Evolutionary conservation across 2,113 vertebrate species (phyloP).

Genomic region (Sander vitreus): DNA sequence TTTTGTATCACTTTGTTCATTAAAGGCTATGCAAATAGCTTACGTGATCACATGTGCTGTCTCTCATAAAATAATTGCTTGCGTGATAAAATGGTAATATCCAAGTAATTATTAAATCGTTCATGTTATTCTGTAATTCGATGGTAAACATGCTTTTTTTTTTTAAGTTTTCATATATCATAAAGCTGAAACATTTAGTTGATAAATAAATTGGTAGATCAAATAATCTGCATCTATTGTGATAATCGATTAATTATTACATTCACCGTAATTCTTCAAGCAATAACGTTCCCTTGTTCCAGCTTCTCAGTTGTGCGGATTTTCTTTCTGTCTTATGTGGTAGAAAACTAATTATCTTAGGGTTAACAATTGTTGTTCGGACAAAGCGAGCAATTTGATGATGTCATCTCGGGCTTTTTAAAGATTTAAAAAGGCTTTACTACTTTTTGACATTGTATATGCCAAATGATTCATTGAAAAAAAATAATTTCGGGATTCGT

Average conservation of each 20-base stretch:
- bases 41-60: conserved; percentile 4
- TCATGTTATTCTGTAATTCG: background rate
- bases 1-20: conserved; percentile 27
- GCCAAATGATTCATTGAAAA: background rate
- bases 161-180: background rate
- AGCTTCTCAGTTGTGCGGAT: background rate
- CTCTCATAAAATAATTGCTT: background rate
- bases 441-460: background rate
- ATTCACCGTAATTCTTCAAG: background rate
- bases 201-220: background rate
- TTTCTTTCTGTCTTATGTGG: background rate
- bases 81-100: background rate
- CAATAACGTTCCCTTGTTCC: too few relatives aligned
- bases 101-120: background rate
- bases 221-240: background rate
- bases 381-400: background rate
- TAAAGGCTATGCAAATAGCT: conserved; percentile 4
- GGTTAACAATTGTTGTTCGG: background rate
- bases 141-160: background rate
- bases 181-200: background rate
- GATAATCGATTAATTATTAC: background rate
- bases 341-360: background rate
- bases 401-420: background rate
- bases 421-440: background rate
- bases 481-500: background rate